A percentile compares a stretch with the other conserved stretches of the same genome.
These are phyloP conservation scores for Gadopsis marmoratus DNA, from an alignment of 2,797 vertebrate species.

Conservation along the genomic window DNA sequence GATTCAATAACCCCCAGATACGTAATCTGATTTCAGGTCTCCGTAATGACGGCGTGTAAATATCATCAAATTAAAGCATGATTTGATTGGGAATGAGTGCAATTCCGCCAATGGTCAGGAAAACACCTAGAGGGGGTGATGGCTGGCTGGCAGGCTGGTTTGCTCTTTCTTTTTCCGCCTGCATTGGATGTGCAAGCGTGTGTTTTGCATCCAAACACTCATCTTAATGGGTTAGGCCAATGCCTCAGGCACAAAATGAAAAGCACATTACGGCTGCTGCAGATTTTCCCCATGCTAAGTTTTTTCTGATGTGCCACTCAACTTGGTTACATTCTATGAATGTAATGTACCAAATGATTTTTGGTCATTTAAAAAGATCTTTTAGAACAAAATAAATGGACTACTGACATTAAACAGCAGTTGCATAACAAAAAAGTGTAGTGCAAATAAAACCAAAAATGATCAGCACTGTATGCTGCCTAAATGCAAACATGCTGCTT, in stretches of 20 bases:
- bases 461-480: not conserved
- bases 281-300: conserved; percentile 73
- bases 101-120: conserved; percentile 62
- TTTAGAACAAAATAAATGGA: conserved; percentile 22
- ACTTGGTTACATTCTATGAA: conserved; percentile 50
- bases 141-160: conserved; percentile 48
- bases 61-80: conserved; percentile 66
- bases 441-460: conserved; percentile 17
- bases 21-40: conserved; percentile 68
- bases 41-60: conserved; percentile 65
- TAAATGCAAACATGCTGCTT: conserved; percentile 2
- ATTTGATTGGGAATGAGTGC: conserved; percentile 61
- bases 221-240: conserved; percentile 75
- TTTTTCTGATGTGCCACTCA: conserved; percentile 34
- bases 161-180: conserved; percentile 24
- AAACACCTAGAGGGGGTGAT: conserved; percentile 61
- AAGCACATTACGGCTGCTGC: conserved; percentile 76
- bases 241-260: conserved; percentile 76
- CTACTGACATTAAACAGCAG: conserved; percentile 11
- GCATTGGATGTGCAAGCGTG: conserved; percentile 44
- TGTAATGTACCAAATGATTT: conserved; percentile 25
- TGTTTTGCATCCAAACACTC: conserved; percentile 77
- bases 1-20: conserved; percentile 65
- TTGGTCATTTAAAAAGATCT: conserved; percentile 36
- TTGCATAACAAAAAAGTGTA: not conserved